phyloP scores from a whole-genome alignment of 2,113 vertebrate species.

The Regulus satrapa region DNA sequence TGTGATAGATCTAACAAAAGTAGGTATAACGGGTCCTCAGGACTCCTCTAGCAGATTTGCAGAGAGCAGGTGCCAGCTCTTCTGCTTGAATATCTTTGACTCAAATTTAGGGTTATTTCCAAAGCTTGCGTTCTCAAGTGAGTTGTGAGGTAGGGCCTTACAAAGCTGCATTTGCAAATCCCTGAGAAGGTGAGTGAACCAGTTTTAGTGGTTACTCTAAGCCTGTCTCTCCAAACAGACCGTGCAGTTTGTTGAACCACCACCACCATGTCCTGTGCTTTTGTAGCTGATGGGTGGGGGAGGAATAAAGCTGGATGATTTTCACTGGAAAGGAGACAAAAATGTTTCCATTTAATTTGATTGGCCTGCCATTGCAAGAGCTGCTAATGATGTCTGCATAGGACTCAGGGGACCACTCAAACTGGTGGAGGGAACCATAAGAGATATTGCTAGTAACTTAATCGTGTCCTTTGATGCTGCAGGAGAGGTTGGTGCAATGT shows the following conservation, averaged over 20 bases:
- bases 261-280: not conserved
- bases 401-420: slow-evolving; percentile 27
- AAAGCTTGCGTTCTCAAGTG: not conserved
- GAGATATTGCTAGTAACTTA: slow-evolving; percentile 54
- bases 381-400: slow-evolving; percentile 63
- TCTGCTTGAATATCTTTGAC: not conserved
- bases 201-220: not conserved
- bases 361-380: slow-evolving; percentile 52
- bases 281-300: not conserved
- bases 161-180: not conserved
- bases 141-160: not conserved
- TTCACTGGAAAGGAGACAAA: slow-evolving; percentile 50
- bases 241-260: not conserved
- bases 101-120: not conserved
- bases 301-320: not conserved
- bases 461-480: slow-evolving; percentile 20
- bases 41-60: not conserved
- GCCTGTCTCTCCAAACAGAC: not conserved
- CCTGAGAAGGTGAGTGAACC: not conserved
- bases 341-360: slow-evolving; percentile 60
- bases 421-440: slow-evolving; percentile 45
- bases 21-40: not conserved
- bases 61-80: not conserved
- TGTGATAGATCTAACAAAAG: not conserved
- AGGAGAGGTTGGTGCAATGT: not conserved